Evolutionary conservation across 2,113 vertebrate genomes (phyloP), one percentile per base, ranked within the genome.

Genomic region (Chionomys nivalis): DNA sequence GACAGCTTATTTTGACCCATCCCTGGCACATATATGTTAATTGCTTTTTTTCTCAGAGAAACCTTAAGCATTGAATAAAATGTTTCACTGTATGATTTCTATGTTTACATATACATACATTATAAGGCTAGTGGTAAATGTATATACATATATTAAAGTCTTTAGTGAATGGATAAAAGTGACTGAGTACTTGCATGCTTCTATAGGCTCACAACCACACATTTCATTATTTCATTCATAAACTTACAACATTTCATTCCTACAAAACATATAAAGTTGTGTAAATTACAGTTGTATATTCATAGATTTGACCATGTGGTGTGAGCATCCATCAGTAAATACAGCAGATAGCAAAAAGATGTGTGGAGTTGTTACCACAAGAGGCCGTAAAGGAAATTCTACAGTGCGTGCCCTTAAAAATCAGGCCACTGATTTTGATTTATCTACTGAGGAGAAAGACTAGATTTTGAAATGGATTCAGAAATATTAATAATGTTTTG

Each of bases 11-110:
- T 86, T 89, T 91, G 10, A 83, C 44, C 39, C 52, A 42, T 39
- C 90, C 65, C 61, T 96, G 87, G 6, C 55, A 8, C 47, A 19
- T 1, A 66, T 93, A 96, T 92, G 92, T 96, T 68, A 36, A 96
- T 68, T 89, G 21, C 52, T 16, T 96, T 90, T 66, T 39, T 82
- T 63, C 58, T 94, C 66, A 52, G 44, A 90, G 95, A 92, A 95
- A 42, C 33, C 4, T 4, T 82, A 39, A 73, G 58, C 33, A 66
- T 42, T 79, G 66, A 98, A 86, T 93, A 55, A 94, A 97, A 73
- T 75, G 19, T 66, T 44, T 85, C 9, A 39, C n/a, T n/a, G 65
- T 44, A 88, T 63, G 76, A 26, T 93, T 90, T 39, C 66, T 19
- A 33, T 49, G 36, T 83, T 63, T 70, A 10, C 72, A 58, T 33